These are phyloP conservation scores for Drosophila histrio DNA, from an alignment of 2,888 invertebrate genomes.

Conservation along the genomic window DNA sequence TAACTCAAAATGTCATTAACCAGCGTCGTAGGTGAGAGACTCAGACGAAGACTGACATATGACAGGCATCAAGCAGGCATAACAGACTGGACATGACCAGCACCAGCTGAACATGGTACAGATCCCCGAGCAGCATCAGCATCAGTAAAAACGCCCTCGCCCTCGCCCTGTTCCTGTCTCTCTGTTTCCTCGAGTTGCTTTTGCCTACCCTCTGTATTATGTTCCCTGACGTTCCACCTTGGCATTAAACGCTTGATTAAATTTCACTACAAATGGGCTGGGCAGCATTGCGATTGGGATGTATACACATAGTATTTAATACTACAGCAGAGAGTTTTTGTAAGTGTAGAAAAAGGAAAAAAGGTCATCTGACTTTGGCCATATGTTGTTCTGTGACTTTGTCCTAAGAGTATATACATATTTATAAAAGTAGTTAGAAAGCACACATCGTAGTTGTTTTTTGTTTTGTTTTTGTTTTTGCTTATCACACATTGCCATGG, in stretches of 20 bases:
- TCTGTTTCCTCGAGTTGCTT: slow-evolving; percentile 27
- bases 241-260: slow-evolving; percentile 82
- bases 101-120: slow-evolving; percentile 12
- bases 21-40: slow-evolving; percentile 72
- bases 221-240: slow-evolving; percentile 75
- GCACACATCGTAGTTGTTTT: slow-evolving; percentile 42
- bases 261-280: slow-evolving; percentile 79
- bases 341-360: slow-evolving; percentile 21
- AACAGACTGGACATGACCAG: slow-evolving; percentile 30
- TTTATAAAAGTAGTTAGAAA: slow-evolving; percentile 54
- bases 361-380: slow-evolving; percentile 56
- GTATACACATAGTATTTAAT: slow-evolving; percentile 23
- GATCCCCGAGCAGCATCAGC: slow-evolving; percentile 49
- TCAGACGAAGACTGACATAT: slow-evolving; percentile 70
- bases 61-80: slow-evolving; percentile 70
- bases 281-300: slow-evolving; percentile 44
- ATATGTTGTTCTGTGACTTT: slow-evolving; percentile 35
- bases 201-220: slow-evolving; percentile 57
- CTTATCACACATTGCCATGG: slow-evolving; percentile 33
- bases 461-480: slow-evolving; percentile 27
- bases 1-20: slow-evolving; percentile 79
- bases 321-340: no score
- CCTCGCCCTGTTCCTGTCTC: slow-evolving; percentile 34
- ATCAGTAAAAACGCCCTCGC: slow-evolving; percentile 25
- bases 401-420: slow-evolving; percentile 1